phyloP scores from a whole-genome alignment of 2,888 invertebrate genomes.

The Pomacea canaliculata region DNA sequence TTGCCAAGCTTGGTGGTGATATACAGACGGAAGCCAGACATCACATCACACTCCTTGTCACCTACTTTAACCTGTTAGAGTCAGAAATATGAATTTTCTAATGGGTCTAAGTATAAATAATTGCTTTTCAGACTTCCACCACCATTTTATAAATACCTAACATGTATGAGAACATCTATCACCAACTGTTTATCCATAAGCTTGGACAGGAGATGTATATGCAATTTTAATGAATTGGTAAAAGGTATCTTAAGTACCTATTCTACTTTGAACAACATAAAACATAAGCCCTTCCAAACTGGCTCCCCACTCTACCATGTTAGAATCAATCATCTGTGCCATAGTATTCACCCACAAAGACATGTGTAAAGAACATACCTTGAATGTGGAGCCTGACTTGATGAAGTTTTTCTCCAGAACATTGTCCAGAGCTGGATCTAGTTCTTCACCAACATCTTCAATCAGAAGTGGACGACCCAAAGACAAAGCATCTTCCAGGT shows the following conservation, averaged over 20 bases:
- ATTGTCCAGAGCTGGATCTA: constrained; percentile 96
- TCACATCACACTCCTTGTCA: constrained; percentile 96
- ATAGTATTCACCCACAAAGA: too few species aligned
- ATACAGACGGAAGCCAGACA: constrained; percentile 94
- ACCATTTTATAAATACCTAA: background rate
- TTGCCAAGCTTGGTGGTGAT: constrained; percentile 96
- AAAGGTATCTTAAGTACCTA: too few species aligned
- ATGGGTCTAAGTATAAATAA: too few species aligned
- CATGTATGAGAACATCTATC: background rate
- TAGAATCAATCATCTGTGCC: too few species aligned
- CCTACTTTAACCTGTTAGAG: constrained; percentile 68
- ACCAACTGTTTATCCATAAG: too few species aligned
- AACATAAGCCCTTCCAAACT: too few species aligned
- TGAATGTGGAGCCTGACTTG: constrained; percentile 95
- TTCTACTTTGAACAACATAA: too few species aligned
- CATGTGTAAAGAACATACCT: constrained; percentile 70
- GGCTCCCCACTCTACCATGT: too few species aligned
- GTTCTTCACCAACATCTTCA: constrained; percentile 93
- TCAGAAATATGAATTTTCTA: background rate
- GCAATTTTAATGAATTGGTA: too few species aligned
- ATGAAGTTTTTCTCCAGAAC: constrained; percentile 97
- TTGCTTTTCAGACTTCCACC: too few species aligned
- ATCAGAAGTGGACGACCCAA: constrained; percentile 90
- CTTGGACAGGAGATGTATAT: too few species aligned
- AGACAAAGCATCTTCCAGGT: constrained; percentile 89